Conservation (phyloP, 2,888 invertebrate species). For the Dicranocentrus wangi region DNA sequence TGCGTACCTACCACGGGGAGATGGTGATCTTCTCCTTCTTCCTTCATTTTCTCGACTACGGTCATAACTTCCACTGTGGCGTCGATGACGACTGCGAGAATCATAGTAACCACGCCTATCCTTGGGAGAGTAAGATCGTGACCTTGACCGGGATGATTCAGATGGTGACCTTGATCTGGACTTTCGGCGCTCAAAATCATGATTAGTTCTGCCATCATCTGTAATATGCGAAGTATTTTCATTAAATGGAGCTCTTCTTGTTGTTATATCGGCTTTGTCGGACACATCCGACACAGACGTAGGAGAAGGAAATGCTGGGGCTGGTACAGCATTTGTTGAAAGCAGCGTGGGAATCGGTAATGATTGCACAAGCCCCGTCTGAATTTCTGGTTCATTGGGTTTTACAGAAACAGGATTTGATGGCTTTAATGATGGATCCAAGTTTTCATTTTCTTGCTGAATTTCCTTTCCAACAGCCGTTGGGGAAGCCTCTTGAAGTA, state of each 20-base stretch:
- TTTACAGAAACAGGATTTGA: no score
- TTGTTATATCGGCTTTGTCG: neutral
- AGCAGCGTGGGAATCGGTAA: no score
- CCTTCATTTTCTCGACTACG: constrained; percentile 29
- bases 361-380: no score
- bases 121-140: constrained; percentile 38
- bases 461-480: no score
- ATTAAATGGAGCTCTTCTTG: neutral
- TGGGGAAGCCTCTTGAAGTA: no score
- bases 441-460: no score
- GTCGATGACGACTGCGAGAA: constrained; percentile 22
- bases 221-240: no score
- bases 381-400: no score
- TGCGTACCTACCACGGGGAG: constrained; percentile 47
- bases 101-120: constrained; percentile 42
- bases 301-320: neutral
- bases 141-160: constrained; percentile 53
- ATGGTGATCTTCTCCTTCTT: constrained; percentile 49
- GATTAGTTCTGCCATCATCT: no score
- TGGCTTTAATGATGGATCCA: no score
- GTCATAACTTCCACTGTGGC: constrained; percentile 55
- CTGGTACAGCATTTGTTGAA: neutral
- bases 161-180: constrained; percentile 53
- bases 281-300: neutral
- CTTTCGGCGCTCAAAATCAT: constrained; percentile 11